Base-by-base conservation (phyloP, 1,140 invertebrate species). In the Drosophila athabasca region DNA sequence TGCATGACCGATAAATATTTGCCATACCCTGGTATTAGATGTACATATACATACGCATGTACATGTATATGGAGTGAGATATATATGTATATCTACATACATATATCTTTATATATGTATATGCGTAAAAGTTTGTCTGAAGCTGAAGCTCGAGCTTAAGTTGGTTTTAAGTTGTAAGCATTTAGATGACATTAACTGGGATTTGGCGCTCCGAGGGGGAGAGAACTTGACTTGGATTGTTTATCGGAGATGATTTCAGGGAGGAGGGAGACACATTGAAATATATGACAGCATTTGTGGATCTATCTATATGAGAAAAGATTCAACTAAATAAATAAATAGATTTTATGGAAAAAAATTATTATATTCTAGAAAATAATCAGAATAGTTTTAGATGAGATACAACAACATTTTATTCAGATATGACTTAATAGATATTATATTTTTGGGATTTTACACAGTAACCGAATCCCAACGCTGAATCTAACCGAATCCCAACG, bases 121-220 rank as follows among this genome's bases (percentile, higher is more conserved):
- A 66, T 77, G 53, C 71, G 73, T 35, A 62, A 31, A 64, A 50
- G 46, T 54, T 62, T 72, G 62, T 59, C 35, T 65, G 62, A 58
- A 50, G 79, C 77, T 75, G 31, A 35, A 35, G 31, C 73, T 84
- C 41, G 67, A 52, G 66, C 69, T 81, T 84, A 85, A 85, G 77
- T 85, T 87, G 81, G 81, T 81, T 87, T 85, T 87, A 85, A 85
- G 81, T 85, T 85, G 82, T 87, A 77, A 71, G 81, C 81, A 87
- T 85, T 85, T 87, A 85, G 81, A 61, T 71, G 81, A 80, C 82
- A 85, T 85, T 85, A 85, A 69, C 82, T 66, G 82, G 76, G 81
- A 87, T 85, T 85, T 87, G 77, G 45, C 55, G 45, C 41, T 29
- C 43, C 49, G 49, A 53, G 64, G 49, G 6, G 31, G 2, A 31